Evolutionary conservation across 1,140 invertebrate genomes (phyloP).

Genomic region (Phortica variegata): DNA sequence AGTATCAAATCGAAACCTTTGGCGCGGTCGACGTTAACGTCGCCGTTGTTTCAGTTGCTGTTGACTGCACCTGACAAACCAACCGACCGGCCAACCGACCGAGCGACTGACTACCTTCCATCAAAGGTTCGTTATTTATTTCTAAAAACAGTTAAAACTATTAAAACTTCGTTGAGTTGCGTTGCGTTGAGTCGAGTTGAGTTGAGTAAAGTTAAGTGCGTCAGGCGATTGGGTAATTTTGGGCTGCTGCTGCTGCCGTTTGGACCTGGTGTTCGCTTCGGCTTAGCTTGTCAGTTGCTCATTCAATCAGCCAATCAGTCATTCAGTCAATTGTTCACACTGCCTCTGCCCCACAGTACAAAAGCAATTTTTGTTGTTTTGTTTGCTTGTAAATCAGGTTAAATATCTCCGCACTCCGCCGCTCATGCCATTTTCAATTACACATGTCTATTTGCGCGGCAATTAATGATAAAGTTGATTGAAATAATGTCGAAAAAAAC

Average conservation of each 20-base stretch:
- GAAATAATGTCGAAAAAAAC: conserved; percentile 30
- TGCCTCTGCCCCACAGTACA: no score
- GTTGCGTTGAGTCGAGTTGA: no score
- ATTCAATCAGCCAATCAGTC: conserved; percentile 14
- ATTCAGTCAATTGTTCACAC: conserved; percentile 11
- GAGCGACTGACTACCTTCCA: no score
- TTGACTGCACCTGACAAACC: no score
- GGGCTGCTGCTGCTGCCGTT: not conserved
- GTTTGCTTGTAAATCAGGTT: conserved; percentile 36
- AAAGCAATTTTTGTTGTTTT: not conserved
- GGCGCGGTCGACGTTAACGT: no score
- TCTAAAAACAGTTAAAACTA: not conserved
- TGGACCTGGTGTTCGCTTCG: no score
- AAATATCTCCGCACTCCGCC: conserved; percentile 31
- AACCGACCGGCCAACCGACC: no score
- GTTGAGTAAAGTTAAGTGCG: conserved; percentile 28
- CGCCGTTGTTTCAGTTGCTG: no score
- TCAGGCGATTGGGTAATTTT: conserved; percentile 17
- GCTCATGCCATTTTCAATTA: conserved; percentile 30
- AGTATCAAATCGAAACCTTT: no score
- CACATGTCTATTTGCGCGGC: conserved; percentile 13
- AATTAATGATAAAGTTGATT: conserved; percentile 40
- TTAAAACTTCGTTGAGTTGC: conserved; percentile 13
- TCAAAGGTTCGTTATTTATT: not conserved
- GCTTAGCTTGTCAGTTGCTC: conserved; percentile 2